Evolutionary conservation across 2,797 vertebrate genomes (phyloP), one percentile per base, ranked within the genome.

Genomic region (Micropoecilia bifurca): DNA sequence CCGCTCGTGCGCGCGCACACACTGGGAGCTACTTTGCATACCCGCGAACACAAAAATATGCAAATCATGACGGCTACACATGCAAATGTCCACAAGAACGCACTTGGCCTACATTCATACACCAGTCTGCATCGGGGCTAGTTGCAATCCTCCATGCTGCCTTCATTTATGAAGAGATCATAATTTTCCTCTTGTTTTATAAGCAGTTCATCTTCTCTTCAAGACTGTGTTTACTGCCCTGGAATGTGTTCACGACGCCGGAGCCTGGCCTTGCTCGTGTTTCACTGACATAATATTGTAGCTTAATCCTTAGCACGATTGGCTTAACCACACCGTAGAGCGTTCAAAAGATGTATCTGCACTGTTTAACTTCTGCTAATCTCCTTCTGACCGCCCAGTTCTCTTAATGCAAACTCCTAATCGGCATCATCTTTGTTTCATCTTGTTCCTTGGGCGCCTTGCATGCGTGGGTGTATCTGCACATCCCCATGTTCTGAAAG

Each of bases 361-460:
- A 90, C 84, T 92, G 92, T 93, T 93, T 91, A 93, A 92, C 90
- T 69, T 43, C 77, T 80, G 85, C 88, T 94, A 94, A 95, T 94
- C 93, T 94, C 77, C 55, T 63, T 16, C 28, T 71, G 78, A 94
- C 88, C 85, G 84, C 83, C 89, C 86, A 86, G 61, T 93, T 93
- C 84, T 84, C 86, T 83, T 71, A 73, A 75, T 91, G 89, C 93
- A 93, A 89, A 86, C 88, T 81, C 86, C 83, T 80, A 55, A 81
- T 85, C 80, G 83, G 69, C 61, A 79, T 86, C 80, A 90, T 76
- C 82, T 85, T 71, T 28, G 41, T 30, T 90, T 68, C 74, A 83
- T 90, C 87, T 90, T 91, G 84, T 68, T 90, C 90, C 82, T 79
- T 73, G 22, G 88, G 87, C 84, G 76, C 28, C 12, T 46, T 55